Evolutionary conservation across 1,140 invertebrate genomes (phyloP).

Genomic region (Portunus trituberculatus): DNA sequence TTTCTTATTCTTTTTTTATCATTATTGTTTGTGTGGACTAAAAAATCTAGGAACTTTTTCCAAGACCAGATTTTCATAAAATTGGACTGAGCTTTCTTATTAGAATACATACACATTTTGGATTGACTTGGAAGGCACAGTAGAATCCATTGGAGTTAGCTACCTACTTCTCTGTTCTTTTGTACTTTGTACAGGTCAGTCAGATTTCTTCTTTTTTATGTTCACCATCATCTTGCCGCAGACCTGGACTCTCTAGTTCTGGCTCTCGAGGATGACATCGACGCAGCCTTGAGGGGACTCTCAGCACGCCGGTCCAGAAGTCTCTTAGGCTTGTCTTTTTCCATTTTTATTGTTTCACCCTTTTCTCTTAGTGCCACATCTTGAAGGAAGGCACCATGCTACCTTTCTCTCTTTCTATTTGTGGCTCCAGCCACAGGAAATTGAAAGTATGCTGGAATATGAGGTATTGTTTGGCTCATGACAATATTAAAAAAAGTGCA

Average conservation of each 20-base stretch:
- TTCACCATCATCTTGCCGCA: constrained; percentile 43
- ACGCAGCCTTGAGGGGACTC: constrained; percentile 47
- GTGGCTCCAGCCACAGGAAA: not conserved
- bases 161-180: not conserved
- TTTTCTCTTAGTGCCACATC: constrained; percentile 39
- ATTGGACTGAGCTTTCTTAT: not conserved
- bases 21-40: no score
- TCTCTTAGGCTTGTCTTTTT: constrained; percentile 71
- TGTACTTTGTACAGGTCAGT: no score
- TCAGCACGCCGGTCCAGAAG: constrained; percentile 65
- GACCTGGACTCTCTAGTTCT: constrained; percentile 72
- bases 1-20: no score
- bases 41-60: no score
- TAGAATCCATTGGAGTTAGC: not conserved
- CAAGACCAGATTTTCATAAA: no score
- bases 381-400: constrained; percentile 11
- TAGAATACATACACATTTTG: not conserved
- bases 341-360: constrained; percentile 33
- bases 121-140: not conserved
- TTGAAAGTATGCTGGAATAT: no score
- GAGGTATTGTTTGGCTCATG: no score
- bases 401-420: not conserved
- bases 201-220: not conserved
- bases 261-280: constrained; percentile 71
- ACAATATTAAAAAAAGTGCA: not conserved